Evolutionary conservation across 2,888 invertebrate species (phyloP).

Genomic region (Acheta domesticus): DNA sequence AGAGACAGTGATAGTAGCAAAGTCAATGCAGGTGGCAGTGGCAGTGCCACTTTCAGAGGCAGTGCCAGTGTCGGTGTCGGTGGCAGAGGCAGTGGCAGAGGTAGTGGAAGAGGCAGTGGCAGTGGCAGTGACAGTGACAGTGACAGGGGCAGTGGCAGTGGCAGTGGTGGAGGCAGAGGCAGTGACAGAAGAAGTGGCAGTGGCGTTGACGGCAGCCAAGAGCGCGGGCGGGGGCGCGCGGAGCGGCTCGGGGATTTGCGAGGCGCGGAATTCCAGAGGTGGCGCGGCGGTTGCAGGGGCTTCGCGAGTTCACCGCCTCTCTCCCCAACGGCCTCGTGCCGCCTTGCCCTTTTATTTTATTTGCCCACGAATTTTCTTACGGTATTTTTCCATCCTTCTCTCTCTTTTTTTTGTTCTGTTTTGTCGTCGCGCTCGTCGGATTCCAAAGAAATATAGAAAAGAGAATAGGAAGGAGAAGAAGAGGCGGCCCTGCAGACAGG

Average conservation of each 20-base stretch:
- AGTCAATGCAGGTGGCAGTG: no score
- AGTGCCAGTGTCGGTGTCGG: no score
- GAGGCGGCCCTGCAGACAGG: not conserved
- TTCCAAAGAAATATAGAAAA: not conserved
- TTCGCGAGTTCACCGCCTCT: not conserved
- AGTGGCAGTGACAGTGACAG: no score
- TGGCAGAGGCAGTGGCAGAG: no score
- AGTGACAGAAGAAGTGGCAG: no score
- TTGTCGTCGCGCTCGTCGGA: not conserved
- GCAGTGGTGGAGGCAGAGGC: no score
- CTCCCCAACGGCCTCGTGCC: not conserved
- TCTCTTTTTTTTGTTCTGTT: not conserved
- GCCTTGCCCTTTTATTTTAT: not conserved
- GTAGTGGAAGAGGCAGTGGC: no score
- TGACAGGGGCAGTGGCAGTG: no score
- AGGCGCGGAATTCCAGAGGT: not conserved
- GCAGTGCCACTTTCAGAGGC: no score
- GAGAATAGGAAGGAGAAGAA: not conserved
- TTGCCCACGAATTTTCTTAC: not conserved
- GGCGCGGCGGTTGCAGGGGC: not conserved
- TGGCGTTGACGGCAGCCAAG: no score
- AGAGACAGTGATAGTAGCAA: no score
- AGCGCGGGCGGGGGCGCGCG: no score
- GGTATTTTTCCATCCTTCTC: not conserved
- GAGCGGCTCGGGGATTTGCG: not conserved